These are phyloP conservation scores for Odocoileus hemionus DNA, from an alignment of 2,113 vertebrate species.

Conservation along the genomic window DNA sequence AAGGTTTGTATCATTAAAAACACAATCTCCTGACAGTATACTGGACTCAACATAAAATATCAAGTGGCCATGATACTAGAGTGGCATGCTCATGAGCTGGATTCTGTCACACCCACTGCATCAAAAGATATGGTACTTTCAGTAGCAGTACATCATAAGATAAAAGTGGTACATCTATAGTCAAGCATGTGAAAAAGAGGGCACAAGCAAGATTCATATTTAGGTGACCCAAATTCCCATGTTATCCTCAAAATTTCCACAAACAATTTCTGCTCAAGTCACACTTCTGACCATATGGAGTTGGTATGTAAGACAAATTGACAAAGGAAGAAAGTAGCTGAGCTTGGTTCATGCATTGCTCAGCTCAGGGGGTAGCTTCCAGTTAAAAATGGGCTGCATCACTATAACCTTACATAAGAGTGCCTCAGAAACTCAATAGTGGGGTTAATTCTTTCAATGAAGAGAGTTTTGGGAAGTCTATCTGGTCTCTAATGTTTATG, in stretches of 20 bases:
- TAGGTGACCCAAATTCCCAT: neutral
- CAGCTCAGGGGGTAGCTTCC: neutral
- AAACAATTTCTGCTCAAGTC: neutral
- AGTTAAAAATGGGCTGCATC: neutral
- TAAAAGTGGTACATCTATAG: neutral
- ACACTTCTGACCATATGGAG: neutral
- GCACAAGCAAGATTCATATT: neutral
- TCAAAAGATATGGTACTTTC: neutral
- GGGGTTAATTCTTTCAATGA: neutral
- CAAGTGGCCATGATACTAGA: neutral
- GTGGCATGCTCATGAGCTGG: neutral
- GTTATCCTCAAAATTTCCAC: too few species aligned
- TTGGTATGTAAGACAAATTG: neutral
- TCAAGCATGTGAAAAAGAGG: neutral
- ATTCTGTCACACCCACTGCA: neutral
- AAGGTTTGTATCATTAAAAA: neutral
- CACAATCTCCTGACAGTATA: neutral
- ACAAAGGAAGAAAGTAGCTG: neutral
- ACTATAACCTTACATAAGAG: neutral
- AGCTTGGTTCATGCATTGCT: neutral
- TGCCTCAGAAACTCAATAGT: neutral
- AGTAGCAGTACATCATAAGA: neutral
- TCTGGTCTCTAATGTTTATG: neutral
- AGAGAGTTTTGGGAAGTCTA: neutral
- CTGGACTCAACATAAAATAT: neutral